A percentile compares a stretch with the other conserved stretches of the same genome.
Conservation (phyloP, 2,888 invertebrate species). For the Hypena proboscidalis region DNA sequence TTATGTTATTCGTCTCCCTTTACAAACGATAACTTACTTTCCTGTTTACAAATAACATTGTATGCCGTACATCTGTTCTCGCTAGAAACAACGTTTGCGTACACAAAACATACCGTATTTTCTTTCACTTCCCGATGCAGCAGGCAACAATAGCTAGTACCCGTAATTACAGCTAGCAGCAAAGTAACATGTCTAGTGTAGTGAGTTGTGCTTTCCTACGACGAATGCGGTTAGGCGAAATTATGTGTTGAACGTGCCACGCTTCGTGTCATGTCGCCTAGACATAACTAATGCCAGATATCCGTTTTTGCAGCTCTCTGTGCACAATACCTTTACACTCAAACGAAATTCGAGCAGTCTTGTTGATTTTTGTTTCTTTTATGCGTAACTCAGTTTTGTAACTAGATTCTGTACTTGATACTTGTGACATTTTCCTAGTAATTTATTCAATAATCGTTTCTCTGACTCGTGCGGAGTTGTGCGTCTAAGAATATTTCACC, state of each 20-base stretch:
- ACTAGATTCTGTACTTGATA: no score
- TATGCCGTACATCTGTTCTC: no score
- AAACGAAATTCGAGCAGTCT: constrained; percentile 17
- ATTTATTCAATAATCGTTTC: no score
- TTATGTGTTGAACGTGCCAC: constrained; percentile 53
- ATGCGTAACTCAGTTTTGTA: neutral
- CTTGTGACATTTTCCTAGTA: no score
- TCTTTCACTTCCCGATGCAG: constrained; percentile 29
- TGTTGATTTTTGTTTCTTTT: neutral
- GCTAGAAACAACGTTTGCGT: no score
- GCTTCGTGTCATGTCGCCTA: constrained; percentile 29
- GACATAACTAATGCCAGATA: constrained; percentile 46
- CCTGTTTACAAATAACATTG: no score
- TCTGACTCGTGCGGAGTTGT: no score
- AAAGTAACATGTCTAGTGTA: constrained; percentile 32
- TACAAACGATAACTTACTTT: no score
- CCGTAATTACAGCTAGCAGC: constrained; percentile 40
- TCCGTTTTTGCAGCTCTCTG: constrained; percentile 40
- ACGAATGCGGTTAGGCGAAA: constrained; percentile 55
- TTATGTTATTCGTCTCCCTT: no score
- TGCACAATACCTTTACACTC: constrained; percentile 31
- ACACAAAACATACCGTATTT: constrained; percentile 16
- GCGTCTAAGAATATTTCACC: no score
- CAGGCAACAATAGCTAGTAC: constrained; percentile 31
- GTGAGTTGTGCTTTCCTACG: constrained; percentile 40